phyloP scores from a whole-genome alignment of 37 sponge, comb jelly and placozoan species.

The Diacarnus erythraeanus region DNA sequence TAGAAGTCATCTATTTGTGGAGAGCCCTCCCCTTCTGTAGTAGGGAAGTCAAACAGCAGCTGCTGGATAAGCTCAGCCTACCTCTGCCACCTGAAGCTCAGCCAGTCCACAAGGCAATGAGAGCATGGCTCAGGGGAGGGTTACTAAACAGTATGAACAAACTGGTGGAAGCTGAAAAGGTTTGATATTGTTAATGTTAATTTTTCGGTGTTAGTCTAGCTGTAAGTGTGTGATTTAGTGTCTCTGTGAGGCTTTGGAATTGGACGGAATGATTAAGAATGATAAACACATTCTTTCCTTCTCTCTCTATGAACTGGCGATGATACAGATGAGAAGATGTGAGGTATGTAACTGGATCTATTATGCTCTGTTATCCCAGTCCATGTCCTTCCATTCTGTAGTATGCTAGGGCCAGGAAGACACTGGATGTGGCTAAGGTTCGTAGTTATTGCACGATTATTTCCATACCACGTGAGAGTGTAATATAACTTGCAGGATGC shows the following conservation, averaged over 20 bases:
- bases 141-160: conserved; percentile 34
- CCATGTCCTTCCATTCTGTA: conserved; percentile 5
- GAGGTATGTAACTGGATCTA: conserved; percentile 44
- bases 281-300: conserved; percentile 86
- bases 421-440: conserved; percentile 58
- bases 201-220: neutral
- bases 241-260: conserved; percentile 44
- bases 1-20: conserved; percentile 89
- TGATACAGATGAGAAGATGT: conserved; percentile 49
- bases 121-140: conserved; percentile 56
- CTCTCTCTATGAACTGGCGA: conserved; percentile 76
- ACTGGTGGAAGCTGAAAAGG: conserved; percentile 61
- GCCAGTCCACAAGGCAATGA: conserved; percentile 57
- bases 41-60: conserved; percentile 24
- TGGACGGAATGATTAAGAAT: conserved; percentile 57
- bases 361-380: neutral
- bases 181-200: neutral
- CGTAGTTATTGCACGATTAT: conserved; percentile 2
- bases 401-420: conserved; percentile 37
- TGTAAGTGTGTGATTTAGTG: conserved; percentile 11
- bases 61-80: conserved; percentile 52
- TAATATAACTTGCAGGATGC: conserved; percentile 35
- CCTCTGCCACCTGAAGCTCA: conserved; percentile 40
- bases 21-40: conserved; percentile 71
- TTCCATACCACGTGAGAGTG: neutral